A percentile compares a stretch with the other conserved stretches of the same genome.
Evolutionary conservation across 2,888 invertebrate species (phyloP).

Genomic region (Caenorhabditis macrosperma): DNA sequence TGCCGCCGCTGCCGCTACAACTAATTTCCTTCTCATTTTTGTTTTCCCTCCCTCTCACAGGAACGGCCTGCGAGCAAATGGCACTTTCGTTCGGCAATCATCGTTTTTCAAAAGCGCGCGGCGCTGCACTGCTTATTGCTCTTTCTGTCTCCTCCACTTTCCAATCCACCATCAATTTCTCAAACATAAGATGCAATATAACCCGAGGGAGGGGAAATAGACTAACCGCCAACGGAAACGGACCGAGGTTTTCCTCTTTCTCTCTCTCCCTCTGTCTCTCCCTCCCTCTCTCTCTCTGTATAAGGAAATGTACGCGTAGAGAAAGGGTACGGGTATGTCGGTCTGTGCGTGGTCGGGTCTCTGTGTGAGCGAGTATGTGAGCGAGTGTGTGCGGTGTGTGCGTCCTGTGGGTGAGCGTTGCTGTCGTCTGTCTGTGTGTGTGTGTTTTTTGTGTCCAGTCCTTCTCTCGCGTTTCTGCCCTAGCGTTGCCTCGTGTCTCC

Average conservation of each 20-base stretch:
- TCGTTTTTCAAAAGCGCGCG: neutral
- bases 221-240: neutral
- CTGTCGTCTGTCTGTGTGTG: slow-evolving; percentile 8
- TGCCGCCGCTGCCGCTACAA: too few species aligned
- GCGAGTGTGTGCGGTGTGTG: neutral
- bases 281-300: neutral
- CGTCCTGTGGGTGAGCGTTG: slow-evolving; percentile 33
- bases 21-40: neutral
- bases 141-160: slow-evolving; percentile 2
- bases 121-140: neutral
- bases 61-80: neutral
- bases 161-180: slow-evolving; percentile 25
- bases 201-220: too few species aligned
- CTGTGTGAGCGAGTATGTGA: slow-evolving; percentile 5
- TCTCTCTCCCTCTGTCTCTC: slow-evolving; percentile 6
- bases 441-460: slow-evolving; percentile 14
- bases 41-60: neutral
- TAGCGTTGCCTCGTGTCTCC: slow-evolving; percentile 6
- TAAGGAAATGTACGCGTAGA: neutral
- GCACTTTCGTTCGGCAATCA: slow-evolving; percentile 18
- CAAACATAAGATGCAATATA: slow-evolving; percentile 36
- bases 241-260: slow-evolving; percentile 15
- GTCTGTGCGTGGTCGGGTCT: slow-evolving; percentile 1
- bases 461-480: slow-evolving; percentile 1
- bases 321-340: neutral